Conservation (phyloP, 2,113 vertebrate genomes). For the Nannospalax galili region DNA sequence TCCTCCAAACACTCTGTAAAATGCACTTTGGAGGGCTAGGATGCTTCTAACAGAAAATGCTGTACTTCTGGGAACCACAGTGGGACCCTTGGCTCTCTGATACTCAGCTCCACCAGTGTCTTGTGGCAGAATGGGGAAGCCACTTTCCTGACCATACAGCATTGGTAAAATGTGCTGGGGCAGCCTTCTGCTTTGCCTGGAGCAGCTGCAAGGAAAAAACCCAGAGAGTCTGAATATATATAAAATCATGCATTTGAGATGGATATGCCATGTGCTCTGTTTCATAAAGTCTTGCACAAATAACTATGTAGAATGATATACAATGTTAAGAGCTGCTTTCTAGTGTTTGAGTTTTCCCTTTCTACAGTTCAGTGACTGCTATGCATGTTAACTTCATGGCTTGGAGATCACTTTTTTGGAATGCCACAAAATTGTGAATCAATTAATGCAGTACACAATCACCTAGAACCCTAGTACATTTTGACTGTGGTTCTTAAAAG, state of each 20-base stretch:
- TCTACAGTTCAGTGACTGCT: background rate
- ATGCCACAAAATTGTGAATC: slow-evolving; percentile 35
- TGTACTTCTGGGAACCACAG: slow-evolving; percentile 53
- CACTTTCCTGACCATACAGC: slow-evolving; percentile 42
- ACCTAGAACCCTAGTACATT: background rate
- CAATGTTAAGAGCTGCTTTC: slow-evolving; percentile 38
- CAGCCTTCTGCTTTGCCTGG: background rate
- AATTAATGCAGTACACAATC: slow-evolving; percentile 13
- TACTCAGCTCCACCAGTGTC: background rate
- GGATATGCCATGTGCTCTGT: background rate
- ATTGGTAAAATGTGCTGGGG: background rate
- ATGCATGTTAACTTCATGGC: background rate
- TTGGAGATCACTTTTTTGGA: background rate
- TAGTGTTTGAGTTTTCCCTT: background rate
- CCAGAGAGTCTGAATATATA: background rate
- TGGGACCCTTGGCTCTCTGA: background rate
- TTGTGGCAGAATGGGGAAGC: background rate
- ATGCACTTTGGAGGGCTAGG: background rate
- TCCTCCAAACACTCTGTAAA: slow-evolving; percentile 40
- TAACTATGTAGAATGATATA: background rate
- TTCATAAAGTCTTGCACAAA: slow-evolving; percentile 35
- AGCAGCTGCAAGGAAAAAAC: background rate
- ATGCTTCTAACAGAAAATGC: slow-evolving; percentile 61
- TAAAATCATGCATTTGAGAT: background rate
- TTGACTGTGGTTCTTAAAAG: background rate